These are phyloP conservation scores for Amblyraja radiata DNA, from an alignment of 2,797 vertebrate genomes.

Conservation along the genomic window DNA sequence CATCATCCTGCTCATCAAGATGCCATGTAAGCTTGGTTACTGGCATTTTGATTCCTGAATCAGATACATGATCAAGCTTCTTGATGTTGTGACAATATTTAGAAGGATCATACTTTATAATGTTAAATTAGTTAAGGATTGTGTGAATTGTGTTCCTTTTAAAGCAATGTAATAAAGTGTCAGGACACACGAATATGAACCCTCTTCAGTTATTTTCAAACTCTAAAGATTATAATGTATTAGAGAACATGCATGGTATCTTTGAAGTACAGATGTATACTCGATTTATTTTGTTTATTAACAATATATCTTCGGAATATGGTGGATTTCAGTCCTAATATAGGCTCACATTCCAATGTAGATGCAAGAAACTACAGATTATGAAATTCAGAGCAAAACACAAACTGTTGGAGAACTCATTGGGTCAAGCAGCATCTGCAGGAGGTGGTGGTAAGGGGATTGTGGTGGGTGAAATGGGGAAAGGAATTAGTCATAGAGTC, in stretches of 20 bases:
- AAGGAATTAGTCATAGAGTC: no score
- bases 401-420: no score
- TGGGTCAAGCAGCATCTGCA: no score
- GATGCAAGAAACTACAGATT: neutral
- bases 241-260: neutral
- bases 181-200: neutral
- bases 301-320: no score
- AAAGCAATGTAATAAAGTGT: neutral
- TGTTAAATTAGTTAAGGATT: conserved; percentile 62
- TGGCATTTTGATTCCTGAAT: conserved; percentile 49
- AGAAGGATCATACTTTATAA: conserved; percentile 90
- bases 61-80: conserved; percentile 56
- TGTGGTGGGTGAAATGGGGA: no score
- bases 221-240: conserved; percentile 5
- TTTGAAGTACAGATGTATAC: neutral
- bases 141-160: neutral
- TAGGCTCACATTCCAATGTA: neutral
- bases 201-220: neutral
- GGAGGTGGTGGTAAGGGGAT: no score
- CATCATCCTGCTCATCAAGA: conserved; percentile 63
- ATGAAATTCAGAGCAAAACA: no score
- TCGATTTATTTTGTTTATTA: neutral
- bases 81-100: conserved; percentile 92
- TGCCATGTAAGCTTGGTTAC: conserved; percentile 77
- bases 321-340: neutral